Base-by-base conservation (phyloP, 2,113 vertebrate species). In the Gorsachius goisagi region DNA sequence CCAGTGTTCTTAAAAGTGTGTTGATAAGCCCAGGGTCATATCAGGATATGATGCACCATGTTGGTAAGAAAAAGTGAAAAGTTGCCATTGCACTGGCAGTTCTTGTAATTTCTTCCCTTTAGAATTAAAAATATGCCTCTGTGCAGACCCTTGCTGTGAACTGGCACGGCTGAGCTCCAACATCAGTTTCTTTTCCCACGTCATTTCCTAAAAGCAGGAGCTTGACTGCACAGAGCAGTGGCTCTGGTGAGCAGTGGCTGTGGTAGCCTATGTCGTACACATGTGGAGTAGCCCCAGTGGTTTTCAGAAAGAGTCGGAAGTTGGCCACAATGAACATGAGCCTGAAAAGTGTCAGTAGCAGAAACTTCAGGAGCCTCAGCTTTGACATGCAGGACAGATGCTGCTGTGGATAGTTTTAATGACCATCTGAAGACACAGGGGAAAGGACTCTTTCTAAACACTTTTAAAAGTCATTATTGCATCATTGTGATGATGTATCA, bases 241-340 rank as follows among this genome's bases (percentile, higher is more conserved):
- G 6, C 32, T 56, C 23, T 37, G 55, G n/a, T 17, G 13, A 64
- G 11, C 13, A 37, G 62, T 5, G 12, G 9, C 50, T 45, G 12
- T 21, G 11, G 30, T 21, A 44, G 33, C 35, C 35, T 82, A 41
- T 45, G 52, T 39, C 0, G 0, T 28, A 50, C 20, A 20, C 0
- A 0, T 0, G 3, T 15, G 35, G 5, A 15, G 67, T 28, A n/a
- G 33, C 15, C 21, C 33, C 32, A 8, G 20, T 67, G 52, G 17
- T 41, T 78, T 93, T 88, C 75, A 72, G 81, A 52, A 78, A 37
- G 41, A 69, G 12, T 3, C 49, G 30, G 19, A 50, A 33, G 23
- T 13, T 78, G n/a, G 11, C 20, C 26, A 18, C 26, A 8, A 5
- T 14, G 39, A 68, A 18, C 5, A 2, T 19, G 10, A 90, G 35